These are phyloP conservation scores for Theonella swinhoei DNA, from an alignment of 37 sponge, comb jelly and placozoan genomes.

Conservation along the genomic window DNA sequence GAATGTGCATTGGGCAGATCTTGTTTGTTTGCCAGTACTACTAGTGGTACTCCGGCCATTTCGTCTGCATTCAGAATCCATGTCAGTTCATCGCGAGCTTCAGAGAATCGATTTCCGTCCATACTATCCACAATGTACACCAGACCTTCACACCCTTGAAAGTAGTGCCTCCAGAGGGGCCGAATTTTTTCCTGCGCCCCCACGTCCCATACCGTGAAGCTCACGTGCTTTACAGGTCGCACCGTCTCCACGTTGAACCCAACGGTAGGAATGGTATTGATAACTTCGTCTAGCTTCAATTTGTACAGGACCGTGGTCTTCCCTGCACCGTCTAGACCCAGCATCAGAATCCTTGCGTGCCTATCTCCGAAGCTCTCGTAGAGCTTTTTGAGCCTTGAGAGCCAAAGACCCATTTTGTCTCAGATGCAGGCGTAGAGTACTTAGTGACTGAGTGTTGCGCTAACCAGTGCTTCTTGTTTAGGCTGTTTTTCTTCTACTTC, in stretches of 20 bases:
- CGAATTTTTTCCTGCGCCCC: constrained; percentile 97
- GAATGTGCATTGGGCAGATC: constrained; percentile 74
- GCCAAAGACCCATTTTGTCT: background rate
- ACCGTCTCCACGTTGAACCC: constrained; percentile 99
- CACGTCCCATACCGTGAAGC: constrained; percentile 97
- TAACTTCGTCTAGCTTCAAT: constrained; percentile 90
- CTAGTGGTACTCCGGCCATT: constrained; percentile 80
- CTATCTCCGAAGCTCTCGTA: constrained; percentile 18
- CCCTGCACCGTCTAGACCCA: constrained; percentile 97
- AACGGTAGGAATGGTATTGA: constrained; percentile 92
- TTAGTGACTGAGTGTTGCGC: too few species aligned
- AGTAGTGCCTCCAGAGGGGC: constrained; percentile 93
- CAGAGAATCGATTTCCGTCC: constrained; percentile 47
- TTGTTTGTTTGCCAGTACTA: constrained; percentile 91
- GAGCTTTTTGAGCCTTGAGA: constrained; percentile 16
- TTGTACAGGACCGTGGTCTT: constrained; percentile 99
- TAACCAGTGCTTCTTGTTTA: too few species aligned
- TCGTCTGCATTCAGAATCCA: constrained; percentile 73
- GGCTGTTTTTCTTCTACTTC: background rate
- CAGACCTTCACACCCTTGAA: constrained; percentile 82
- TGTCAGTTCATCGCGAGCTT: constrained; percentile 71
- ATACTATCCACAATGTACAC: constrained; percentile 87
- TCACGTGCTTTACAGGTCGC: constrained; percentile 78
- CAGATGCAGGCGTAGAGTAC: too few species aligned
- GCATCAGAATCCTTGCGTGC: constrained; percentile 91